Base-by-base conservation (phyloP, 2,797 vertebrate species). In the Antennarius maculatus region DNA sequence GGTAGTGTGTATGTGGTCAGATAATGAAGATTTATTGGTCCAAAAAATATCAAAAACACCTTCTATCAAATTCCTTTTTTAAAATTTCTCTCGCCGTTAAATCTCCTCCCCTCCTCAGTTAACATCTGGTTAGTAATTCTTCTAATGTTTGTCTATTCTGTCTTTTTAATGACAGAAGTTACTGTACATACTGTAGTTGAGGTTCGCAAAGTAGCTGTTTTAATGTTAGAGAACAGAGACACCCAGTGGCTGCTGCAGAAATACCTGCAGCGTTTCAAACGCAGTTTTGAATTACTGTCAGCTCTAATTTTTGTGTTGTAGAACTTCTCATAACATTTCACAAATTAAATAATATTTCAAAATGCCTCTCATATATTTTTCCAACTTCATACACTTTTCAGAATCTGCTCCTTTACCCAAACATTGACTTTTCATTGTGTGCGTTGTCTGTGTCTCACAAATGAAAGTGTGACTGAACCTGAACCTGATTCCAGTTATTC, bases 191-290 rank as follows among this genome's bases (percentile, higher is more conserved):
- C 16, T 46, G 43, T 34, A 46, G 28, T 41, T 59, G 8, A 37
- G 41, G 49, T 42, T 39, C 59, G 58, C 43, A 43, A 45, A 69
- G 37, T 45, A 41, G 18, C 7, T 37, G 13, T 37, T 49, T 16
- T 43, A 41, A 42, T 45, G 23, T 77, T 86, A 70, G 69, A 72
- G 51, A 72, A 42, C 66, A 88, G 88, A 45, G 91, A 79, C 90
- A 80, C 60, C 90, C 90, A 79, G 84, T 90, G 89, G 87, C 29
- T 39, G 15, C 0, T 1, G 9, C 17, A 18, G 16, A 56, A 67
- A 2, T 60, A 60, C 72, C 72, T 51, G 6, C 5, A 29, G 9
- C 2, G 27, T 7, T 28, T 51, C 27, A 29, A 28, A n/a, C 11
- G 3, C 17, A 12, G 6, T 18, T 18, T 17, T n/a, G 3, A 49